phyloP scores from a whole-genome alignment of 2,797 vertebrate species.

The Protosalanx chinensis region DNA sequence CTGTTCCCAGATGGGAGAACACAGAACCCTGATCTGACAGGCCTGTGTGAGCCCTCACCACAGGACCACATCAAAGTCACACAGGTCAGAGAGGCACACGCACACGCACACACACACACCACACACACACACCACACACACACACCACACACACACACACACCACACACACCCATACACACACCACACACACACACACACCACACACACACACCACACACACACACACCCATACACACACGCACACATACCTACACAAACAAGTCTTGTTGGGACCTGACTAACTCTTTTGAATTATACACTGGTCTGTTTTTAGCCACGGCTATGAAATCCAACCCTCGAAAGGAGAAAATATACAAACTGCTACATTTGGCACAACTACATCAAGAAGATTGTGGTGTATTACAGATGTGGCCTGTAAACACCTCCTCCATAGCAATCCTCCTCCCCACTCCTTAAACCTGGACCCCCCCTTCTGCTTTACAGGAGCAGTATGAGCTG shows the following conservation, averaged over 20 bases:
- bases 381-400: no score
- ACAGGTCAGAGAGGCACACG: constrained; percentile 75
- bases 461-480: not conserved
- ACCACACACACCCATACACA: no score
- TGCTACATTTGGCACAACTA: no score
- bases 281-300: no score
- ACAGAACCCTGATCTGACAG: constrained; percentile 90
- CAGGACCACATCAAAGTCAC: constrained; percentile 99
- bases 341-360: no score
- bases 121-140: constrained; percentile 6
- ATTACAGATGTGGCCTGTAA: no score
- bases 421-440: no score
- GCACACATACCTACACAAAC: not conserved
- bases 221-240: not conserved
- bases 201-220: not conserved
- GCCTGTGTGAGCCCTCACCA: constrained; percentile 93
- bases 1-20: constrained; percentile 85
- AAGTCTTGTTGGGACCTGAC: not conserved
- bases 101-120: not conserved
- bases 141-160: not conserved
- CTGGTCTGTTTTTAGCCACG: no score
- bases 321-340: no score
- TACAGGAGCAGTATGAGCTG: constrained; percentile 70
- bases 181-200: not conserved
- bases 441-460: not conserved